Percentiles rank a stretch among this genome's conserved stretches.
phyloP scores from a whole-genome alignment of 1,140 invertebrate species.

The Phenacoccus solenopsis region DNA sequence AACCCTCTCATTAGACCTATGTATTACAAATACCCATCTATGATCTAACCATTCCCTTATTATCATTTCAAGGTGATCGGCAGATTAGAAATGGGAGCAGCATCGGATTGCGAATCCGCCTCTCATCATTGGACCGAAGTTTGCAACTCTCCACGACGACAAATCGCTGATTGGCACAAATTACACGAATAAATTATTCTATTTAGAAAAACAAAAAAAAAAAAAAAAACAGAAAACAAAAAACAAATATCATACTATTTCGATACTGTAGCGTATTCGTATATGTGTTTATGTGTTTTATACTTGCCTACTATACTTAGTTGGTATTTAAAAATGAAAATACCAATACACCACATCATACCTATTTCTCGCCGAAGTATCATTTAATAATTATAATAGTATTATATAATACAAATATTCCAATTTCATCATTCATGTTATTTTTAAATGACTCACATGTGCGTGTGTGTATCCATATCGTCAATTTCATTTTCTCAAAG shows the following conservation, averaged over 20 bases:
- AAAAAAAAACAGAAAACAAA: slow-evolving; percentile 5
- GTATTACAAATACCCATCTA: too few relatives aligned
- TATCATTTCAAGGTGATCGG: slow-evolving; percentile 74
- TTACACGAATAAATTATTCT: slow-evolving; percentile 58
- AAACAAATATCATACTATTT: not conserved
- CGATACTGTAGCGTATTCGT: not conserved
- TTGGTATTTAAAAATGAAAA: not conserved
- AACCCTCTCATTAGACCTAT: too few relatives aligned
- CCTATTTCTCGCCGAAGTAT: too few relatives aligned
- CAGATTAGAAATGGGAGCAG: slow-evolving; percentile 74
- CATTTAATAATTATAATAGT: too few relatives aligned
- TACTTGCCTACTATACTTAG: not conserved
- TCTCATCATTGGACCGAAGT: slow-evolving; percentile 94
- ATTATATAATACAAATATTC: too few relatives aligned
- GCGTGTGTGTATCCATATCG: not conserved
- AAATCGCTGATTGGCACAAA: slow-evolving; percentile 98
- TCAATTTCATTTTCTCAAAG: not conserved
- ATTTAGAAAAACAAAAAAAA: not conserved
- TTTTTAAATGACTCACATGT: too few relatives aligned
- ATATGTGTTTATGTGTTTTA: not conserved
- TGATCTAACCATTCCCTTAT: too few relatives aligned
- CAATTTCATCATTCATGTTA: too few relatives aligned
- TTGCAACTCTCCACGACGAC: slow-evolving; percentile 84
- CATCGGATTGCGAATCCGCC: slow-evolving; percentile 52
- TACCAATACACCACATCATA: too few relatives aligned